Evolutionary conservation across 2,888 invertebrate species (phyloP), one percentile per base, ranked within the genome.

Genomic region (Agriotes lineatus): DNA sequence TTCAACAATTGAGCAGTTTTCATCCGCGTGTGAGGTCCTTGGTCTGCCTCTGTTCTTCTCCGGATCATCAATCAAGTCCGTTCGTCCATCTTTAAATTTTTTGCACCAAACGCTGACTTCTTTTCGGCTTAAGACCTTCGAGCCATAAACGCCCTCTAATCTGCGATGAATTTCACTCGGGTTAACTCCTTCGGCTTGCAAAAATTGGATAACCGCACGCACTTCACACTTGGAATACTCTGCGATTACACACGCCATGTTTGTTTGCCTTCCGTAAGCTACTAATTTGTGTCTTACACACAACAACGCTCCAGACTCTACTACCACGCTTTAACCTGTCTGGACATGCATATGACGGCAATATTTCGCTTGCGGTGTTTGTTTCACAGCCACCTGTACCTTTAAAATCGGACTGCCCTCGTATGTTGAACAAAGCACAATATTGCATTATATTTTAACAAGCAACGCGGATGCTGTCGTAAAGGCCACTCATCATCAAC

Each of bases 161-260:
- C 48, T 61, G 61, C 48, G 61, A 61, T 12, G 61, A 48, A 45
- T 48, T 48, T 61, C 48, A 20, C 48, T 52, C 52, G 2, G 30
- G 33, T 62, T 62, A 62, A 62, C 45, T 48, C 52, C 58, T 57
- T 64, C 45, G 45, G 35, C 35, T 63, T 63, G 65, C 30, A 33
- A 16, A 54, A 54, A 54, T 54, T 9, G 3, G 54, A 33, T 54
- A 30, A 56, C 18, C n/a, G 3, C 19, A 54, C 14, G 30, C 54
- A 6, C 6, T 5, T 30, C 33, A 33, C 3, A 16, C n/a, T 16
- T 12, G 10, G 33, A 54, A 33, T 54, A 56, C 56, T 35, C 35
- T 56, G 35, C 35, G 19, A 56, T 56, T 56, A 56, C 30, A 19
- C 35, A 56, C 20, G 56, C 35, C 56, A 35, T 56, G 56, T 35